phyloP scores from a whole-genome alignment of 2,888 invertebrate genomes.

The Adelognathus sp. region DNA sequence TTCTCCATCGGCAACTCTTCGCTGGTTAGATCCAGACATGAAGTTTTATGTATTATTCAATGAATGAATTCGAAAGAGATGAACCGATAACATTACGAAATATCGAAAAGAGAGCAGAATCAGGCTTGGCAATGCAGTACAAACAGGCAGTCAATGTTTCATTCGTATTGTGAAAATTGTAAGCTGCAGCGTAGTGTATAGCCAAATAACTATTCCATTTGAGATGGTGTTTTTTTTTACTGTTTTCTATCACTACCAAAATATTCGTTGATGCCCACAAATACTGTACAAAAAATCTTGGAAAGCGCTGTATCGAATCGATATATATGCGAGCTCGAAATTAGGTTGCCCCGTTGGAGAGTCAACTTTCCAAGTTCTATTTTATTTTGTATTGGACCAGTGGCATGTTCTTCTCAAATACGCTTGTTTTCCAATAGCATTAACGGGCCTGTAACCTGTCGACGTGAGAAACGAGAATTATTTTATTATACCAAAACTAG shows the following conservation, averaged over 20 bases:
- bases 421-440: conserved; percentile 63
- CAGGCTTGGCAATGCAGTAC: too few species aligned
- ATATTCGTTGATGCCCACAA: not conserved
- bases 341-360: conserved; percentile 21
- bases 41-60: too few species aligned
- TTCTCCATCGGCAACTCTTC: too few species aligned
- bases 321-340: conserved; percentile 7
- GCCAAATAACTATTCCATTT: too few species aligned
- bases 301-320: conserved; percentile 28
- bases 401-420: conserved; percentile 43
- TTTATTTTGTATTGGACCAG: conserved; percentile 37
- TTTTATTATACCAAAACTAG: conserved; percentile 41
- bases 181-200: too few species aligned
- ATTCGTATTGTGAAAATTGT: too few species aligned
- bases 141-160: too few species aligned
- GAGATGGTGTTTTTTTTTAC: too few species aligned
- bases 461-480: conserved; percentile 14
- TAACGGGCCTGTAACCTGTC: conserved; percentile 27
- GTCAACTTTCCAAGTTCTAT: conserved; percentile 21
- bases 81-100: too few species aligned
- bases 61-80: too few species aligned
- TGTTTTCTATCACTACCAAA: not conserved
- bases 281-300: not conserved
- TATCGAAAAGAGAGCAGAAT: too few species aligned
- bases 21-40: too few species aligned